phyloP scores from a whole-genome alignment of 1,140 invertebrate genomes.

The Drosophila bocqueti region DNA sequence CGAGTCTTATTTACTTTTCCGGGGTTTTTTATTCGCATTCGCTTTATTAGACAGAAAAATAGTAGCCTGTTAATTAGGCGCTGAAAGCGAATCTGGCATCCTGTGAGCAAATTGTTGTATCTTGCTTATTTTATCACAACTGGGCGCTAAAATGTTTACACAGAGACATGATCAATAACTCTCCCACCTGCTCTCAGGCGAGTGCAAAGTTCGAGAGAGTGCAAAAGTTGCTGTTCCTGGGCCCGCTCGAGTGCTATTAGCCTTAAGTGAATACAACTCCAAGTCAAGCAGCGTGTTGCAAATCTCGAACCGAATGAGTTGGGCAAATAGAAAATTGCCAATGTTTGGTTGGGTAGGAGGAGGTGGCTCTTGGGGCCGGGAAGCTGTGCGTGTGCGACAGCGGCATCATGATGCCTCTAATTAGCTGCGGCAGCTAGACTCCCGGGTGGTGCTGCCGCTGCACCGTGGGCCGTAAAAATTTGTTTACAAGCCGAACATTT shows the following conservation, averaged over 20 bases:
- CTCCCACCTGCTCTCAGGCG: not conserved
- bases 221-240: slow-evolving; percentile 44
- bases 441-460: slow-evolving; percentile 36
- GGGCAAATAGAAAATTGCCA: slow-evolving; percentile 79
- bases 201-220: slow-evolving; percentile 56
- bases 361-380: not conserved
- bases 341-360: slow-evolving; percentile 41
- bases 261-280: slow-evolving; percentile 58
- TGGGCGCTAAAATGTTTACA: slow-evolving; percentile 53
- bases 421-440: slow-evolving; percentile 57
- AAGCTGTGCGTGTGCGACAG: slow-evolving; percentile 3
- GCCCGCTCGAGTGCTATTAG: slow-evolving; percentile 57
- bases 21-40: slow-evolving; percentile 30
- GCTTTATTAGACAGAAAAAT: slow-evolving; percentile 50
- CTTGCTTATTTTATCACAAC: slow-evolving; percentile 28
- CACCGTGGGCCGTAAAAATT: slow-evolving; percentile 72
- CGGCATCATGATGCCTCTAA: slow-evolving; percentile 75
- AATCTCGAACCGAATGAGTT: slow-evolving; percentile 75
- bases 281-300: slow-evolving; percentile 72
- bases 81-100: slow-evolving; percentile 61
- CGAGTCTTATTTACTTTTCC: slow-evolving; percentile 16
- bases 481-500: slow-evolving; percentile 71
- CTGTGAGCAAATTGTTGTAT: slow-evolving; percentile 43
- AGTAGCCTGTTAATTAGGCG: slow-evolving; percentile 70
- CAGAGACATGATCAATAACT: slow-evolving; percentile 27